Percentiles rank a stretch among this genome's conserved stretches.
Evolutionary conservation across 2,113 vertebrate genomes (phyloP).

Genomic region (Panthera tigris): DNA sequence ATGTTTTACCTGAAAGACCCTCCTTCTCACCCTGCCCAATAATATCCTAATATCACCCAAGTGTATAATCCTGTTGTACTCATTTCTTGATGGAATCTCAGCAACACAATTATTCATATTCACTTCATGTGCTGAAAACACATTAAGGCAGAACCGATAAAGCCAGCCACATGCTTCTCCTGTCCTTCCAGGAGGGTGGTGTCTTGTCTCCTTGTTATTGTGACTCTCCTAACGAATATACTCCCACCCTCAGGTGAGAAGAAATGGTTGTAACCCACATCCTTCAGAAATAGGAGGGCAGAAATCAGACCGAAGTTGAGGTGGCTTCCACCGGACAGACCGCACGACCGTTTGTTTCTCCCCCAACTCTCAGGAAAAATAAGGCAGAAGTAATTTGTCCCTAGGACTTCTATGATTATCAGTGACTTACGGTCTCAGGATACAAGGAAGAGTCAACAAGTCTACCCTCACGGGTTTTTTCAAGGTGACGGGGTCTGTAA

Average conservation of each 20-base stretch:
- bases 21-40: background rate
- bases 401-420: background rate
- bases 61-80: background rate
- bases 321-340: background rate
- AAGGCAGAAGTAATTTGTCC: background rate
- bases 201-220: background rate
- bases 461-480: background rate
- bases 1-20: background rate
- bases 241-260: background rate
- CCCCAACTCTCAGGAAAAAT: background rate
- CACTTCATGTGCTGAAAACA: background rate
- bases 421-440: background rate
- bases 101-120: background rate
- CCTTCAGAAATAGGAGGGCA: conserved; percentile 3
- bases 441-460: background rate
- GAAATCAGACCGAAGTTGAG: background rate
- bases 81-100: background rate
- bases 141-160: background rate
- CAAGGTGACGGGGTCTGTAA: background rate
- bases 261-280: background rate
- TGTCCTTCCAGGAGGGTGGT: background rate
- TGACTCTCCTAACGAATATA: background rate
- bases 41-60: background rate
- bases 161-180: no score
- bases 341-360: background rate